Evolutionary conservation across 2,888 invertebrate genomes (phyloP), one percentile per base, ranked within the genome.

Genomic region (Sipha maydis): DNA sequence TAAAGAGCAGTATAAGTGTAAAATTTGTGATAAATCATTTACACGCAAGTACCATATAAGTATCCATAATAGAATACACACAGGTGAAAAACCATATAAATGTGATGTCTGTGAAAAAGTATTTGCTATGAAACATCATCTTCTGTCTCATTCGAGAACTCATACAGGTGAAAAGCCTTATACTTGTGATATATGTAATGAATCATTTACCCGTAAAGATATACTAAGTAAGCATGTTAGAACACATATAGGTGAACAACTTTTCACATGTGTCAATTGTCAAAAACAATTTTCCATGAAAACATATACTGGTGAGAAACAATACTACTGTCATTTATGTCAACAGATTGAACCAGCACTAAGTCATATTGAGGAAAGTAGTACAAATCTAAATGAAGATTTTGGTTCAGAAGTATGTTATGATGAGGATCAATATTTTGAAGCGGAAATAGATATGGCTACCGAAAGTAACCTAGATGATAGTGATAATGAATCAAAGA

Each of bases 11-110:
- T 91, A 91, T 80, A 90, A 91, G 0, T 93, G 93, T 90, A 89
- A 82, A 0, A 90, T 91, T 83, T 93, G 93, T 89, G 89, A 90
- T 0, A 92, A 92, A 73, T 91, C 92, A 0, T 93, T 92, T 88
- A 90, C 91, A 11, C 89, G 85, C 38, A 89, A 85, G 28, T 75
- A 82, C 34, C 75, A 73, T 80, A 76, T 89, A 11, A 84, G 61
- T 28, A 85, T 77, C 21, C 89, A 89, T 73, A 80, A 82, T 48
- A 67, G 85, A 69, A 71, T 61, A 28, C 89, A 89, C 38, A 89
- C 89, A 0, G 89, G 89, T 1, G 89, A 89, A 69, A 89, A 89
- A 85, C 89, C 89, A 19, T 89, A 83, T 41, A 78, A 78, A 56
- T 89, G 89, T 38, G 85, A 86, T 21, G 25, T 75, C 8, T 89